These are phyloP conservation scores for Leptodactylus fuscus DNA, from an alignment of 2,113 vertebrate genomes.

Conservation along the genomic window DNA sequence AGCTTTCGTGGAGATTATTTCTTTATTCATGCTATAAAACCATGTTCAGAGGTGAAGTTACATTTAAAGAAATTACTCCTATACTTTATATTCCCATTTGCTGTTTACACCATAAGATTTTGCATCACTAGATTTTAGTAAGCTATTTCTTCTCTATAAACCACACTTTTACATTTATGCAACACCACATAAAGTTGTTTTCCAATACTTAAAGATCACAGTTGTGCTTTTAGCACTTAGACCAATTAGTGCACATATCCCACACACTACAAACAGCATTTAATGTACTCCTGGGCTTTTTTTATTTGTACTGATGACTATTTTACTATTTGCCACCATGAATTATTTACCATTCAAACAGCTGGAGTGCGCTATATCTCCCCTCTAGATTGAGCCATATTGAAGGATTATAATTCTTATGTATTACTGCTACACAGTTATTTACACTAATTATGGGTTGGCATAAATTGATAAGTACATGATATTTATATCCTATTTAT, in stretches of 20 bases:
- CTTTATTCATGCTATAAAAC: background rate
- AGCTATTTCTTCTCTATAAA: background rate
- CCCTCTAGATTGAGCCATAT: too few relatives aligned
- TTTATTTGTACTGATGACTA: conserved; percentile 18
- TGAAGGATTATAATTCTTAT: background rate
- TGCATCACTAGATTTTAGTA: background rate
- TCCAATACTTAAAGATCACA: conserved; percentile 6
- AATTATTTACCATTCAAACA: conserved; percentile 36
- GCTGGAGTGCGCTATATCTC: background rate
- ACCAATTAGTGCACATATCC: conserved; percentile 17
- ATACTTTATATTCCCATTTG: conserved; percentile 1
- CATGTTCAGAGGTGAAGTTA: background rate
- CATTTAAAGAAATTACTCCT: background rate
- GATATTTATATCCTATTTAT: background rate
- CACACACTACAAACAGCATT: background rate
- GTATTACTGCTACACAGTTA: background rate
- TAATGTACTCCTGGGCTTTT: background rate
- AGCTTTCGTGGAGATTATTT: background rate
- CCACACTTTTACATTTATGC: background rate
- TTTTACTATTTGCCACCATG: conserved; percentile 30
- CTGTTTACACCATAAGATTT: background rate
- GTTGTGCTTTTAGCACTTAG: conserved; percentile 7
- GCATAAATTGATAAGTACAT: background rate
- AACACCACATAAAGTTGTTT: background rate
- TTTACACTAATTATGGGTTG: background rate